Evolutionary conservation across 1,140 invertebrate genomes (phyloP), one percentile per base, ranked within the genome.

Genomic region (Drosophila varians): DNA sequence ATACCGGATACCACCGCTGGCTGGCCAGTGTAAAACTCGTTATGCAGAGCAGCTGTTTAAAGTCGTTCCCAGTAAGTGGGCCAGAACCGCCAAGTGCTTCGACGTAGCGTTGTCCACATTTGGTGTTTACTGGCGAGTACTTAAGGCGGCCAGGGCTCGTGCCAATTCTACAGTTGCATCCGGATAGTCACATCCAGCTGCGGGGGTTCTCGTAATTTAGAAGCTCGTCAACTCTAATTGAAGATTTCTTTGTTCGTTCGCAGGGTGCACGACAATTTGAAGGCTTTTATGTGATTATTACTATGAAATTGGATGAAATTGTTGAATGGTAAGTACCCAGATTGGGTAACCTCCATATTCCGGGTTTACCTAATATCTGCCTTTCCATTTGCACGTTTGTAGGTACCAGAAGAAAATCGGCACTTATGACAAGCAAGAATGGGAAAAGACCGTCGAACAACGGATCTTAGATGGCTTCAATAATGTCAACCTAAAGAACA

Each of bases 371-470:
- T 25, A 45, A 62, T 60, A 25, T 2, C n/a, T 8, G 26, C 4
- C 11, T 26, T 21, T 34, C 6, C 7, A 23, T 12, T 4, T 34
- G 5, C 11, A 3, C 11, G 9, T 40, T n/a, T n/a, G 36, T 66
- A 96, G 96, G 95, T 97, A 97, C 93, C 96, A 97, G 91, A 96
- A 96, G 90, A 96, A 98, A 94, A 98, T 99, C 91, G 97, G 97
- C 82, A 96, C 96, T 21, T 98, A 98, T 92, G 98, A 99, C 92
- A 98, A 98, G 90, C 96, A 98, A 90, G 94, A 96, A 94, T 99
- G 97, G 97, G 98, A 99, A 91, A 96, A 96, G 80, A 97, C 96
- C 55, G 95, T 98, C 57, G 98, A 99, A 89, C 96, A 97, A 89
- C 93, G 96, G 75, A 95, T 98, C 74, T 93, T 97, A 80, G 94